These are phyloP conservation scores for Labeo catla DNA, from an alignment of 2,113 vertebrate species.

Conservation along the genomic window DNA sequence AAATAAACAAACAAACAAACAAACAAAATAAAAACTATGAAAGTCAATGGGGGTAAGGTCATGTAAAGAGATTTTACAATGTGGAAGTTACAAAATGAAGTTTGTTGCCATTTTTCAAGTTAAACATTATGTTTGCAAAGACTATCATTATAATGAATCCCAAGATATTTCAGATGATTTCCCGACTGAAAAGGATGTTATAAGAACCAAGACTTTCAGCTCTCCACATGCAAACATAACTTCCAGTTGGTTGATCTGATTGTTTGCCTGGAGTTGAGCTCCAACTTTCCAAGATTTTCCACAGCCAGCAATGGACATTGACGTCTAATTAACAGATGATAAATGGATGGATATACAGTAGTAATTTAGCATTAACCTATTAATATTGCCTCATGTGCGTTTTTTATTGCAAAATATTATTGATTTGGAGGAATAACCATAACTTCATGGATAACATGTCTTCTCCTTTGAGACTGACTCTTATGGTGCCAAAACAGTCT, in stretches of 20 bases:
- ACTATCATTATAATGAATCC: neutral
- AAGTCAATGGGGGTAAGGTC: neutral
- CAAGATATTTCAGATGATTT: neutral
- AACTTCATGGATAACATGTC: constrained; percentile 20
- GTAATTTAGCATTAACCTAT: neutral
- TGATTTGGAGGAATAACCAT: neutral
- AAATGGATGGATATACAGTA: neutral
- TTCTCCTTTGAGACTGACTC: neutral
- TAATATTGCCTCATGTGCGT: neutral
- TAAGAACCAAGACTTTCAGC: neutral
- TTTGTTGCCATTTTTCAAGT: neutral
- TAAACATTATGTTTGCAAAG: neutral
- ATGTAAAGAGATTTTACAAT: neutral
- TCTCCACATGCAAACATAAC: neutral
- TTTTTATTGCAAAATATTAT: neutral
- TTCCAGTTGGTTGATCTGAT: neutral
- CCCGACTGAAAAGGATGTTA: neutral
- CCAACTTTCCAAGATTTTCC: neutral
- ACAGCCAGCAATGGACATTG: neutral
- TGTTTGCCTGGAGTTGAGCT: neutral
- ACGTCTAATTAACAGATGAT: neutral
- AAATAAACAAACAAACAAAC: no score
- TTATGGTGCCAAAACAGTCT: constrained; percentile 29
- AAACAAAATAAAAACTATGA: no score
- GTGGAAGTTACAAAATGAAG: neutral